phyloP scores from a whole-genome alignment of 1,140 invertebrate genomes.

The Watersipora subatra region DNA sequence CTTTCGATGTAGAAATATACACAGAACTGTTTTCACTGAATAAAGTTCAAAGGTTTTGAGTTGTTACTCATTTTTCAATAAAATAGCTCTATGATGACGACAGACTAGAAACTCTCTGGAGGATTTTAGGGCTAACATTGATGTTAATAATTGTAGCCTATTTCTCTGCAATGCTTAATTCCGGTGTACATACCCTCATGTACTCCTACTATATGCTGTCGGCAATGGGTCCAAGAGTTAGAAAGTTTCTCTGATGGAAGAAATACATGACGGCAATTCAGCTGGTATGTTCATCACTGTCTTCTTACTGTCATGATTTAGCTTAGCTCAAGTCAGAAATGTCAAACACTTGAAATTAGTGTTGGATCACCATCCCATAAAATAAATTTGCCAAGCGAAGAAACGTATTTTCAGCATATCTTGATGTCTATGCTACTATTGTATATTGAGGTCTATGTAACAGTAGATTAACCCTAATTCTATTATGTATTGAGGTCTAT shows the following conservation, averaged over 20 bases:
- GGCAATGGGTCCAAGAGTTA: constrained; percentile 61
- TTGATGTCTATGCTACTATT: no score
- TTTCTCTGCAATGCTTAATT: constrained; percentile 75
- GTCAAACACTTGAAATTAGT: no score
- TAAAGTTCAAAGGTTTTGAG: no score
- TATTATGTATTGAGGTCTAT: no score
- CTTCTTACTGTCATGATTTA: neutral
- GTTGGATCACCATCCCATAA: no score
- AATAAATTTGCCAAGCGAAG: no score
- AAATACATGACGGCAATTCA: constrained; percentile 77
- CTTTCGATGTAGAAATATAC: neutral
- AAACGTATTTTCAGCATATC: no score
- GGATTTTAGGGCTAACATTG: neutral
- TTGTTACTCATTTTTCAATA: no score
- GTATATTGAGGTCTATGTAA: no score
- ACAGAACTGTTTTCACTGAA: neutral
- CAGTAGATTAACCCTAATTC: no score
- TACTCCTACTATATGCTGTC: constrained; percentile 79
- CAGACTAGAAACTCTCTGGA: neutral
- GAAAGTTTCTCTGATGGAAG: constrained; percentile 83
- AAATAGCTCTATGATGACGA: neutral
- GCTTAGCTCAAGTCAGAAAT: no score
- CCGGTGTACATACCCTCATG: constrained; percentile 80
- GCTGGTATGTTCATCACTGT: constrained; percentile 50
- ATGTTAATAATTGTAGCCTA: constrained; percentile 19